Evolutionary conservation across 2,113 vertebrate genomes (phyloP).

Genomic region (Capreolus pygargus): DNA sequence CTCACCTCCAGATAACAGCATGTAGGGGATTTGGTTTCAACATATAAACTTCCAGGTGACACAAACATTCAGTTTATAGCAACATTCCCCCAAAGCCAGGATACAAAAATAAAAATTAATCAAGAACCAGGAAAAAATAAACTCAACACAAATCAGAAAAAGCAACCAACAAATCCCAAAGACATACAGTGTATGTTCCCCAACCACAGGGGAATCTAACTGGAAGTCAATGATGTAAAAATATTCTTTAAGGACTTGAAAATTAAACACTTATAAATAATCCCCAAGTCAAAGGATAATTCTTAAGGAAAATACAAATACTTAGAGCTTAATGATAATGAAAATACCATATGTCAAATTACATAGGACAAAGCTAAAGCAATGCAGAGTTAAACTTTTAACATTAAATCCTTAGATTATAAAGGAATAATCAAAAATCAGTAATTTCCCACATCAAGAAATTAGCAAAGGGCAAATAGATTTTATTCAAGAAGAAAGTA

Average conservation of each 20-base stretch:
- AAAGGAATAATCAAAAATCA: background rate
- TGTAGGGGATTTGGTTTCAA: background rate
- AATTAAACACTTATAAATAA: background rate
- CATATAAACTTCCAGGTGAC: background rate
- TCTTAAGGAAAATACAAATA: background rate
- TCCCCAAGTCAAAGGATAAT: background rate
- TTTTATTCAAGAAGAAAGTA: background rate
- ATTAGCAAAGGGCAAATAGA: background rate
- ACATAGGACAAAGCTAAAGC: background rate
- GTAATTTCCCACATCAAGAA: background rate
- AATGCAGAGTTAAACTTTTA: background rate
- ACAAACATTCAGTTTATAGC: background rate
- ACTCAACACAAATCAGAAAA: background rate
- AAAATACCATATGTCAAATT: background rate
- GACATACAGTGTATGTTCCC: background rate
- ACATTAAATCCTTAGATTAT: background rate
- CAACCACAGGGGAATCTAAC: background rate
- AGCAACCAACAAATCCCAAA: background rate
- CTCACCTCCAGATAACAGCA: background rate
- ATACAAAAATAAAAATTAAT: background rate
- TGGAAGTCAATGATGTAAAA: background rate
- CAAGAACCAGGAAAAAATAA: background rate
- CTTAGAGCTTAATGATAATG: background rate
- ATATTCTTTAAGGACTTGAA: background rate
- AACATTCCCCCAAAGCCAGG: background rate